Conservation (phyloP, 2,888 invertebrate genomes). For the Sthenelais limicola region DNA sequence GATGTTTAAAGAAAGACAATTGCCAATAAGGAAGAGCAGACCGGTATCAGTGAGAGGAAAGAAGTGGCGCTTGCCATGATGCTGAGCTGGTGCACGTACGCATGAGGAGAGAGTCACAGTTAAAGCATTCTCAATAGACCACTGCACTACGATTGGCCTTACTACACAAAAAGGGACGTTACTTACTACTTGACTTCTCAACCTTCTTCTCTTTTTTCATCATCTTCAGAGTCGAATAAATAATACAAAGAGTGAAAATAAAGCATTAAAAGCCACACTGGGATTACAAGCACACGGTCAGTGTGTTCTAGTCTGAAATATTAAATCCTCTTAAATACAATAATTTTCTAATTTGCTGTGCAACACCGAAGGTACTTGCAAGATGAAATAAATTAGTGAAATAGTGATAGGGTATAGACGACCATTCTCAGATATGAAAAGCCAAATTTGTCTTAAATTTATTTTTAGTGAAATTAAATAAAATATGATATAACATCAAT, state of each 20-base stretch:
- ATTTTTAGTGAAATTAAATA: too few relatives aligned
- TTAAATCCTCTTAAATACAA: too few relatives aligned
- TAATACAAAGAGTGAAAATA: constrained; percentile 28
- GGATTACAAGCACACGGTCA: too few relatives aligned
- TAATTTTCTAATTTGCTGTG: too few relatives aligned
- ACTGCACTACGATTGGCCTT: constrained; percentile 13
- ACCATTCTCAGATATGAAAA: too few relatives aligned
- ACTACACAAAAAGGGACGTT: constrained; percentile 24
- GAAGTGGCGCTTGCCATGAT: constrained; percentile 9
- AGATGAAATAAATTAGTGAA: too few relatives aligned
- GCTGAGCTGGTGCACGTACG: constrained; percentile 25
- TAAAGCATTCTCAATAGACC: constrained; percentile 13
- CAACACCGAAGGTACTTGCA: too few relatives aligned
- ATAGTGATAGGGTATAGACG: too few relatives aligned
- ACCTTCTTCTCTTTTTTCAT: constrained; percentile 21
- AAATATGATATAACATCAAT: too few relatives aligned
- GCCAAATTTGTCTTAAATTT: too few relatives aligned
- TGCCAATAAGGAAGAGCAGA: not conserved
- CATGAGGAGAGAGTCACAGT: not conserved
- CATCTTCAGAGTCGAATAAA: constrained; percentile 4
- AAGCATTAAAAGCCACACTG: constrained; percentile 25
- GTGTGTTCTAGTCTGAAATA: too few relatives aligned
- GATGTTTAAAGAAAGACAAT: too few relatives aligned
- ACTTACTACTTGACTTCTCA: constrained; percentile 29
- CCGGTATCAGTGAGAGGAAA: not conserved